phyloP scores from a whole-genome alignment of 2,888 invertebrate species.

The Campopleginae sp. region DNA sequence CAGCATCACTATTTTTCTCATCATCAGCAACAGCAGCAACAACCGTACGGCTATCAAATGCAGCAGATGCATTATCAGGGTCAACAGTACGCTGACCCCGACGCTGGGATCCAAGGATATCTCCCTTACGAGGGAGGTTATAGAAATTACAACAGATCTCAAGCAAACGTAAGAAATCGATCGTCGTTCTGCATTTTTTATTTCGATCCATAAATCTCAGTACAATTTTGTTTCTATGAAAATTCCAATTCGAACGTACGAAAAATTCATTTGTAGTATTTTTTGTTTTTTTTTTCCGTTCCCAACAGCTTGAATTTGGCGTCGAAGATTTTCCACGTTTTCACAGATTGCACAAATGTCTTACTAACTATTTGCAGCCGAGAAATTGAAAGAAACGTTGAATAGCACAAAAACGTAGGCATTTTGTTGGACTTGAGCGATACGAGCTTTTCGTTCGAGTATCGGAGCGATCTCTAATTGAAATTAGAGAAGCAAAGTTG shows the following conservation, averaged over 20 bases:
- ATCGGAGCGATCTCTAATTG: neutral
- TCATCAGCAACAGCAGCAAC: conserved; percentile 65
- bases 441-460: neutral
- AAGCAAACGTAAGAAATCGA: conserved; percentile 67
- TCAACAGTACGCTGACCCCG: conserved; percentile 65
- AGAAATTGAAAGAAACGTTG: neutral
- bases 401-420: neutral
- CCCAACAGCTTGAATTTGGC: no score
- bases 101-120: conserved; percentile 59
- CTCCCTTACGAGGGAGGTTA: conserved; percentile 72
- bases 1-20: conserved; percentile 71
- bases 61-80: conserved; percentile 64
- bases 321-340: neutral
- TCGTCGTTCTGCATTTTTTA: neutral
- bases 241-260: neutral
- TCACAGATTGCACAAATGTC: neutral
- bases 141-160: conserved; percentile 73
- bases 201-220: neutral
- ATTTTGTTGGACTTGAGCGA: neutral
- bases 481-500: neutral
- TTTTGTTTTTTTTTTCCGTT: no score
- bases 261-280: neutral
- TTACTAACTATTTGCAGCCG: neutral
- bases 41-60: conserved; percentile 51
- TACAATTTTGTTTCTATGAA: neutral